A percentile compares a stretch with the other conserved stretches of the same genome.
Evolutionary conservation across 37 sponge, comb jelly and placozoan genomes (phyloP).

Genomic region (Corticium candelabrum): DNA sequence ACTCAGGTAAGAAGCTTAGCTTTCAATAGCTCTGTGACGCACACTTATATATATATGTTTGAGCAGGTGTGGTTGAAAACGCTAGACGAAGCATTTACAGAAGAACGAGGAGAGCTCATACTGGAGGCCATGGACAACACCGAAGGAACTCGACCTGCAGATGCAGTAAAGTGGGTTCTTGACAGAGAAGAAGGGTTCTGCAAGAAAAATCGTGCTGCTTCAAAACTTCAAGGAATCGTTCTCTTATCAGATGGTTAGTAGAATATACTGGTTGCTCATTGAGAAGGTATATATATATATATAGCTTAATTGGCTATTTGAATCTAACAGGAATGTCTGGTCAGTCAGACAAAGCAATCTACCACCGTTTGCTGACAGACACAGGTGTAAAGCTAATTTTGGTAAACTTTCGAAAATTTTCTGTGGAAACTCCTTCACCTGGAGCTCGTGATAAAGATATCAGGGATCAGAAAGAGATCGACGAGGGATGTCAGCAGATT

Average conservation of each 20-base stretch:
- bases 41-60: not conserved
- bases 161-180: not conserved
- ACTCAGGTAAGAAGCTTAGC: slow-evolving; percentile 2
- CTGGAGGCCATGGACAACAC: not conserved
- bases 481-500: not conserved
- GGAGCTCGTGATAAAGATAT: not conserved
- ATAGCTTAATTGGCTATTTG: too few species aligned
- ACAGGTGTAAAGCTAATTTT: not conserved
- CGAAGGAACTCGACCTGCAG: not conserved
- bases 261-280: too few species aligned
- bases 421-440: not conserved
- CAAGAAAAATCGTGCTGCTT: too few species aligned
- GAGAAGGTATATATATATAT: too few species aligned
- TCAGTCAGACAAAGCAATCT: too few species aligned
- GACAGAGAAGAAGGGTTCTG: not conserved
- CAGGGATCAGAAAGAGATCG: not conserved
- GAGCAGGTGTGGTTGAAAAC: not conserved
- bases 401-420: not conserved
- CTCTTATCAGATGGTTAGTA: too few species aligned
- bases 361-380: too few species aligned
- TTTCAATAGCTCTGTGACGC: too few species aligned
- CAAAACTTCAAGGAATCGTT: too few species aligned
- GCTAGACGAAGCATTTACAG: not conserved
- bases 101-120: not conserved
- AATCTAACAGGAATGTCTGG: too few species aligned